A percentile compares a stretch with the other conserved stretches of the same genome.
phyloP scores from a whole-genome alignment of 2,797 vertebrate genomes.

The Paguma larvata region DNA sequence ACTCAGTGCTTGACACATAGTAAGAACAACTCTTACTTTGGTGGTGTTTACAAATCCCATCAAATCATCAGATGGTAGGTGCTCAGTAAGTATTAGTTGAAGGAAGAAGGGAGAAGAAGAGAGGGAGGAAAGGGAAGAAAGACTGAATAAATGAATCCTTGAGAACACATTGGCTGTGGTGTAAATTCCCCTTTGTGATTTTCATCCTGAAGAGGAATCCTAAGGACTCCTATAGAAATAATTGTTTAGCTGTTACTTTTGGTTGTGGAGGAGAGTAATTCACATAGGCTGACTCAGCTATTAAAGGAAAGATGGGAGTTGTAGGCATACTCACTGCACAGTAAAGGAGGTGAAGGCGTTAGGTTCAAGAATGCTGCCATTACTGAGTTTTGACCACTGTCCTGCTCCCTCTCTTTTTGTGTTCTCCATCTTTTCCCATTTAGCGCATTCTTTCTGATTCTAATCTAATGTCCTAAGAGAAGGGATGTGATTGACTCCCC shows the following conservation, averaged over 20 bases:
- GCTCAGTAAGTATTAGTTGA: not conserved
- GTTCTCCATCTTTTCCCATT: not conserved
- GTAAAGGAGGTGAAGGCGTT: not conserved
- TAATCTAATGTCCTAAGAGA: not conserved
- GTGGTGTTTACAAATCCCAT: not conserved
- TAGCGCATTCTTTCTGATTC: not conserved
- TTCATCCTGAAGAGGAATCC: not conserved
- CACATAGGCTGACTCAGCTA: not conserved
- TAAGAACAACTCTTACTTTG: not conserved
- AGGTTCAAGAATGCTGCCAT: too few relatives aligned
- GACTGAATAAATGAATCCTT: not conserved
- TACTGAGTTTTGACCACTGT: not conserved
- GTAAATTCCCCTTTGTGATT: not conserved
- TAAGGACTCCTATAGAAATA: not conserved
- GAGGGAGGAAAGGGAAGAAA: not conserved
- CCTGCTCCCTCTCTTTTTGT: not conserved
- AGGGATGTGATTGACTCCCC: not conserved
- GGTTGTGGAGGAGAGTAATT: not conserved
- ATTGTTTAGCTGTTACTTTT: not conserved
- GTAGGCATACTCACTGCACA: not conserved
- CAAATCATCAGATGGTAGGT: not conserved
- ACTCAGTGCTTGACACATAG: not conserved
- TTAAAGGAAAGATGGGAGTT: not conserved
- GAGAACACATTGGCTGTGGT: not conserved
- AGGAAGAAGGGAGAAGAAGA: not conserved